A percentile compares a stretch with the other conserved stretches of the same genome.
phyloP scores from a whole-genome alignment of 2,113 vertebrate genomes.

The Poeciliopsis prolifica region DNA sequence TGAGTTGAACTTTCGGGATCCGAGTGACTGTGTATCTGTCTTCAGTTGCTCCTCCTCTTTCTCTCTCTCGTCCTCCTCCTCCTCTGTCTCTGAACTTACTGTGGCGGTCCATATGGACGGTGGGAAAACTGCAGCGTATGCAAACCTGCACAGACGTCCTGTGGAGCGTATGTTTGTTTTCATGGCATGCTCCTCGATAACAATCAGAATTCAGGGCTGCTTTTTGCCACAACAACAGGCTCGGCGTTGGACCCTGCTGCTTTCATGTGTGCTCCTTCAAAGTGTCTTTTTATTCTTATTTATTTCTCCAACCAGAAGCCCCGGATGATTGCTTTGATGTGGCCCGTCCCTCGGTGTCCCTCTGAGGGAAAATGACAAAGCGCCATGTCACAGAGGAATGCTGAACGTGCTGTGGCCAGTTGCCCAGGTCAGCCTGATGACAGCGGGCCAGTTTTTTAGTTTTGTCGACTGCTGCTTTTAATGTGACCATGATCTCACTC shows the following conservation, averaged over 20 bases:
- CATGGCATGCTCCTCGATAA: slow-evolving; percentile 21
- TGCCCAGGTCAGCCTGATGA: slow-evolving; percentile 67
- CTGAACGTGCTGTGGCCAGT: slow-evolving; percentile 63
- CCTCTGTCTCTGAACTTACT: slow-evolving; percentile 67
- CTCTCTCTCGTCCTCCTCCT: not conserved
- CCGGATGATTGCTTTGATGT: slow-evolving; percentile 12
- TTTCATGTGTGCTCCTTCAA: slow-evolving; percentile 4
- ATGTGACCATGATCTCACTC: slow-evolving; percentile 75
- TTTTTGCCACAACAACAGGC: not conserved
- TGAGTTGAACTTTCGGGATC: slow-evolving; percentile 66
- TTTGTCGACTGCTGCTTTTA: slow-evolving; percentile 68
- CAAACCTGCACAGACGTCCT: slow-evolving; percentile 62
- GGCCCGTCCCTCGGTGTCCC: slow-evolving; percentile 41
- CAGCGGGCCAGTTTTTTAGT: slow-evolving; percentile 56
- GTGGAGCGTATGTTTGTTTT: slow-evolving; percentile 53
- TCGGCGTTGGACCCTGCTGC: too few relatives aligned
- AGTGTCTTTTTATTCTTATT: not conserved
- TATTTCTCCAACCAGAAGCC: not conserved
- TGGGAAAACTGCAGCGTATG: slow-evolving; percentile 71
- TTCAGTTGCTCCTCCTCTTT: not conserved
- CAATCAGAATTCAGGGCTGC: slow-evolving; percentile 24
- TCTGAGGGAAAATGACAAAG: slow-evolving; percentile 60
- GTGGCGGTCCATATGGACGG: slow-evolving; percentile 59
- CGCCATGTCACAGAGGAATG: slow-evolving; percentile 66
- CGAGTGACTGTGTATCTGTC: slow-evolving; percentile 26